Conservation (phyloP, 2,797 vertebrate genomes). For the Cossypha niveicapilla region DNA sequence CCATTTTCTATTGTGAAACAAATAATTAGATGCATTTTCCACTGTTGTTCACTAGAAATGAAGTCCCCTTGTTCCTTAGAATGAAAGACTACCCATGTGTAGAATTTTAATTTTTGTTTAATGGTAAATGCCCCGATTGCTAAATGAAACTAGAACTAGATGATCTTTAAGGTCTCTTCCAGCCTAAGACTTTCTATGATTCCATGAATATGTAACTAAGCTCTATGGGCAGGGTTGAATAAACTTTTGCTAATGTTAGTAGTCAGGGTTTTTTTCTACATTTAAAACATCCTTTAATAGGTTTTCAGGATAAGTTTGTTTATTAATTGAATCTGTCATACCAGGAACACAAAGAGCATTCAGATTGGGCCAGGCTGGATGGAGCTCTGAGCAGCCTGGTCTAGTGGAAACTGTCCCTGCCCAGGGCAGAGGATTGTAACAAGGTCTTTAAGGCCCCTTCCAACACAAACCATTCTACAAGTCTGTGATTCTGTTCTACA, state of each 20-base stretch:
- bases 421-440: neutral
- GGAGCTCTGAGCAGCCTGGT: neutral
- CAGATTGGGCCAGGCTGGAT: neutral
- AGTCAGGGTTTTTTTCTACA: neutral
- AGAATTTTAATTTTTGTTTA: neutral
- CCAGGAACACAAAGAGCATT: neutral
- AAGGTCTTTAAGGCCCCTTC: neutral
- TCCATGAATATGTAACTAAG: neutral
- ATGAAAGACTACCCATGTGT: fast-evolving
- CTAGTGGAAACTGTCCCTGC: neutral
- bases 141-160: neutral
- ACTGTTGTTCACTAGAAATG: neutral
- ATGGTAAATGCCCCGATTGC: neutral
- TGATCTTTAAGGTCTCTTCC: neutral
- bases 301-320: neutral
- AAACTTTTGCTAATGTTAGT: neutral
- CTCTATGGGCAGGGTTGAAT: neutral
- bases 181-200: neutral
- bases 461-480: neutral
- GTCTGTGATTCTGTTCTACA: neutral
- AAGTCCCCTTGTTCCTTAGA: neutral
- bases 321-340: neutral
- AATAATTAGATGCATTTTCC: neutral
- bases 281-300: neutral
- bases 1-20: neutral